Evolutionary conservation across 2,888 invertebrate species (phyloP), one percentile per base, ranked within the genome.

Genomic region (Cheilosia vulpina): DNA sequence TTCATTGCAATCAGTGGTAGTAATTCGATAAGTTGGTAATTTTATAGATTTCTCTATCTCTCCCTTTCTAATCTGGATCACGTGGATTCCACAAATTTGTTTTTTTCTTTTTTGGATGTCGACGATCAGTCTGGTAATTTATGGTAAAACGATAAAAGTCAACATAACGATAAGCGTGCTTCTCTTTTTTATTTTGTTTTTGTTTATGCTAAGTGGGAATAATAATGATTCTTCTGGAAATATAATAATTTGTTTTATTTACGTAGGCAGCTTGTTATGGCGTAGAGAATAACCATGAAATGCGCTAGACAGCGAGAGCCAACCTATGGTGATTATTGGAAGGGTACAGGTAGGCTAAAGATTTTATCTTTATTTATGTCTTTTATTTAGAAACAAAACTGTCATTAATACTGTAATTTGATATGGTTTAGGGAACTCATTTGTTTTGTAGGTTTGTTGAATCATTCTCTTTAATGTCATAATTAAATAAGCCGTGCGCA

Each of bases 151-250:
- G 43, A 63, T 63, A 63, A 62, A 73, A 31, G 73, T 73, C 73
- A 63, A 73, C 45, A 73, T 63, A 34, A 55, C 63, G 73, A 73
- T 53, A 63, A 63, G 53, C 52, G 60, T 50, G 47, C 27, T 50
- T 34, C 5, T 50, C 52, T 60, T 27, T 52, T 24, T 50, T 13
- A n/a, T 21, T 60, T 19, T 52, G 9, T 50, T 24, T 21, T 9
- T 50, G 4, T 50, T 31, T 13, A 31, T 27, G 19, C 27, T 45
- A 4, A 45, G 6, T 63, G 19, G 19, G 17, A 63, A 47, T 63
- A 63, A 50, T 27, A 45, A 24, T 13, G 11, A 45, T 27, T 60
- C 43, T 43, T n/a, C 9, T 7, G 43, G n/a, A 43, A 24, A 21
- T 13, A 27, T 60, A 31, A 62, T 47, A 21, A 5, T 24, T 27